Percentiles rank a stretch among this genome's conserved stretches.
These are phyloP conservation scores for Pocillopora grandis DNA, from an alignment of 92 coral and sea anemone genomes.

Conservation along the genomic window DNA sequence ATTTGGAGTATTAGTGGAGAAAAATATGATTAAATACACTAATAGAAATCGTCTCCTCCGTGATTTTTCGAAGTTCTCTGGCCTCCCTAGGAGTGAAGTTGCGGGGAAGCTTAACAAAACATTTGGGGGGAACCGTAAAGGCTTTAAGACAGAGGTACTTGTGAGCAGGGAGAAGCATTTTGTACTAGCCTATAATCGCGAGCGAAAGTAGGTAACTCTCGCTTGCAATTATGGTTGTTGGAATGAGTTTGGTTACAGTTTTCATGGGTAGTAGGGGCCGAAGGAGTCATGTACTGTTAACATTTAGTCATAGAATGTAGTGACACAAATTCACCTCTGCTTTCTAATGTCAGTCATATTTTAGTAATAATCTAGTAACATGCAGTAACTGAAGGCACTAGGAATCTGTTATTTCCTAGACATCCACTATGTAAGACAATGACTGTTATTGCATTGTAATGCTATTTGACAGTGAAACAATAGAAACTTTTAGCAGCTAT, in stretches of 20 bases:
- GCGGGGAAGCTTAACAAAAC: conserved; percentile 22
- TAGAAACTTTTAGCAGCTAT: too few species aligned
- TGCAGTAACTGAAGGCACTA: too few species aligned
- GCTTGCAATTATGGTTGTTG: conserved; percentile 52
- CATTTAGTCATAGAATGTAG: too few species aligned
- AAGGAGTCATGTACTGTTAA: too few species aligned
- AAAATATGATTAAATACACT: conserved; percentile 34
- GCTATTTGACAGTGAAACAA: too few species aligned
- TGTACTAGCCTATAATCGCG: conserved; percentile 22
- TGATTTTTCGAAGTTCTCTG: conserved; percentile 54
- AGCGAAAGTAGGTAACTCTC: conserved; percentile 38
- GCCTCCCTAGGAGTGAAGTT: conserved; percentile 34
- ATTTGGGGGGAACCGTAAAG: conserved; percentile 30
- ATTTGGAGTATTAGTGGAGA: conserved; percentile 37
- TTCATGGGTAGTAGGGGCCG: conserved; percentile 22
- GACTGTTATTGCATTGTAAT: too few species aligned
- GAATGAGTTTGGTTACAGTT: conserved; percentile 60
- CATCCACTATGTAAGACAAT: too few species aligned
- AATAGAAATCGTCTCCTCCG: conserved; percentile 59
- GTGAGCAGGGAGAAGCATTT: conserved; percentile 54
- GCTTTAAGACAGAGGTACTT: conserved; percentile 43
- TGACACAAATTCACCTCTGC: too few species aligned
- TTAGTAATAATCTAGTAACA: too few species aligned
- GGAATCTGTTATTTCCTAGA: too few species aligned
- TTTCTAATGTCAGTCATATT: too few species aligned